Evolutionary conservation across 1,140 invertebrate species (phyloP), one percentile per base, ranked within the genome.

Genomic region (Zaprionus kolodkinae): DNA sequence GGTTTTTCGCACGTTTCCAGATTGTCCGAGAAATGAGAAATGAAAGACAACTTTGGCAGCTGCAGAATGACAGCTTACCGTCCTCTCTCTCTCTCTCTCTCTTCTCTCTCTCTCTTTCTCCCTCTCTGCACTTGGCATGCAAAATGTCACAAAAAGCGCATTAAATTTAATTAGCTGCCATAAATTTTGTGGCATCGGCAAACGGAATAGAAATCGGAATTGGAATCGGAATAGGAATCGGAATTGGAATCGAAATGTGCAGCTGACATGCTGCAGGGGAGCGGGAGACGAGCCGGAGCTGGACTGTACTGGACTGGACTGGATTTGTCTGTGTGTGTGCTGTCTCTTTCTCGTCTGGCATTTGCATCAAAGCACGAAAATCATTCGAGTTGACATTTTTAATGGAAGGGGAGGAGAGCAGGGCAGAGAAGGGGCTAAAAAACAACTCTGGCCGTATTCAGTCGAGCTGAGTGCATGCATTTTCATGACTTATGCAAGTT

Each of bases 401-500:
- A 87, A 88, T 80, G 80, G 76, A 52, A 60, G 45, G 40, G 56
- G 45, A 45, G 30, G 54, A 27, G 72, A 43, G 56, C 27, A 40
- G 48, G 35, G 30, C 54, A 21, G 30, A 40, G 43, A 57, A 40
- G 15, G 48, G 40, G 17, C 27, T 55, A 72, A 64, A 45, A 35
- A 70, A 64, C 61, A 65, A 60, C 2, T 64, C 43, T 64, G 60
- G 43, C 57, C 43, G 67, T 50, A 38, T 45, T 33, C 59, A 69
- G 59, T 62, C 72, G 50, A 79, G 69, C 56, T 68, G 72, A 76
- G 72, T 67, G 64, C 73, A 76, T 76, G 73, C 77, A 79, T 77
- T 89, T 89, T 88, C 84, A 87, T 87, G 84, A 87, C 84, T 87
- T 87, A 89, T 87, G 84, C 84, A 87, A 87, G 73, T 87, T 84